Percentiles rank a stretch among this genome's conserved stretches.
Conservation (phyloP, 2,888 invertebrate species). For the Rhingia rostrata region DNA sequence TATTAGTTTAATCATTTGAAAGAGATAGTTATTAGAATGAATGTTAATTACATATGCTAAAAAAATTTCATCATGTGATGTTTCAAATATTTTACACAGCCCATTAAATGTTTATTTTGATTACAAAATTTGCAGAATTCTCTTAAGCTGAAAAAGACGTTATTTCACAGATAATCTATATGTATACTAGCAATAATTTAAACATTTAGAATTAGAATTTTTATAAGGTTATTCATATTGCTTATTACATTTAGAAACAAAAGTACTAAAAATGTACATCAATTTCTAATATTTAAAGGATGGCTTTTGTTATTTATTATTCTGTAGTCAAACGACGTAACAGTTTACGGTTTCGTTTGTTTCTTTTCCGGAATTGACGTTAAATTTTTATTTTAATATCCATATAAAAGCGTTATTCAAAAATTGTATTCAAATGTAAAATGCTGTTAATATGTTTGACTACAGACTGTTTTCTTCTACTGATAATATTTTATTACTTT, state of each 20-base stretch:
- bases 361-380: no score
- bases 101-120: conserved; percentile 27
- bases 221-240: no score
- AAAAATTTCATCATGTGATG: neutral
- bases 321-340: no score
- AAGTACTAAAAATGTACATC: no score
- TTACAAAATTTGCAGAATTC: conserved; percentile 28
- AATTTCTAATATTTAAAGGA: no score
- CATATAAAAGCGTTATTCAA: no score
- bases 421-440: no score
- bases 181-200: no score
- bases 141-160: conserved; percentile 7
- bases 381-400: neutral
- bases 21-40: neutral
- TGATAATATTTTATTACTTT: neutral
- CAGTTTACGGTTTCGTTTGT: no score
- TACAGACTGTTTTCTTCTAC: neutral
- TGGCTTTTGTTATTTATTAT: no score
- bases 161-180: neutral
- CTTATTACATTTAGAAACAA: no score
- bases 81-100: conserved; percentile 55
- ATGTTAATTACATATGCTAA: conserved; percentile 3
- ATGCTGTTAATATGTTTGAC: neutral
- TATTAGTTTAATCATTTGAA: neutral
- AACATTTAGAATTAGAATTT: no score